Conservation (phyloP, 2,113 vertebrate genomes). For the Lepisosteus osseus region DNA sequence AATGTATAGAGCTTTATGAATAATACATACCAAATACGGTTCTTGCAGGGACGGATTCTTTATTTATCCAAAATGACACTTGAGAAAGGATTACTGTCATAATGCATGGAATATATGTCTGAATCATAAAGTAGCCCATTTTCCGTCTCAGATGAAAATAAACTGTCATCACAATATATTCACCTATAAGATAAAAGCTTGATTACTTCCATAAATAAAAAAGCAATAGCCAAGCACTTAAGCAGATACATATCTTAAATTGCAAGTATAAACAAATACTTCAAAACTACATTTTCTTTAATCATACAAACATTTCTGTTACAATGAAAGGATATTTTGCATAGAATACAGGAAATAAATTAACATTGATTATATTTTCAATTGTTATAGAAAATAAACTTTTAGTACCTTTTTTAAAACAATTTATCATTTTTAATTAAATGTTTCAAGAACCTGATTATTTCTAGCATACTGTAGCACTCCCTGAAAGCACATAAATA, state of each 20-base stretch:
- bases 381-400: too few species aligned
- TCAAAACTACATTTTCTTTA: neutral
- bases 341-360: too few species aligned
- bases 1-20: constrained; percentile 34
- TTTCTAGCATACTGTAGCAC: too few species aligned
- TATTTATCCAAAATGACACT: constrained; percentile 99
- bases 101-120: constrained; percentile 99
- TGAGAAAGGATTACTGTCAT: constrained; percentile 99
- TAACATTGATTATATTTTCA: too few species aligned
- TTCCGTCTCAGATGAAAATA: constrained; percentile 93
- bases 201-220: neutral
- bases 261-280: neutral
- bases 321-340: too few species aligned
- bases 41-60: constrained; percentile 94
- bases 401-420: neutral
- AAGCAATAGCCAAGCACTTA: neutral
- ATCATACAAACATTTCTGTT: neutral
- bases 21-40: constrained; percentile 91
- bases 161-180: constrained; percentile 98
- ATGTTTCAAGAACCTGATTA: too few species aligned
- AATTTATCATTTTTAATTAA: neutral
- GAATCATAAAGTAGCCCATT: constrained; percentile 99
- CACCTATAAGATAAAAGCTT: constrained; percentile 65
- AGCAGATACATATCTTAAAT: neutral
- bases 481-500: neutral